These are phyloP conservation scores for Collichthys lucidus DNA, from an alignment of 2,113 vertebrate species.

Conservation along the genomic window DNA sequence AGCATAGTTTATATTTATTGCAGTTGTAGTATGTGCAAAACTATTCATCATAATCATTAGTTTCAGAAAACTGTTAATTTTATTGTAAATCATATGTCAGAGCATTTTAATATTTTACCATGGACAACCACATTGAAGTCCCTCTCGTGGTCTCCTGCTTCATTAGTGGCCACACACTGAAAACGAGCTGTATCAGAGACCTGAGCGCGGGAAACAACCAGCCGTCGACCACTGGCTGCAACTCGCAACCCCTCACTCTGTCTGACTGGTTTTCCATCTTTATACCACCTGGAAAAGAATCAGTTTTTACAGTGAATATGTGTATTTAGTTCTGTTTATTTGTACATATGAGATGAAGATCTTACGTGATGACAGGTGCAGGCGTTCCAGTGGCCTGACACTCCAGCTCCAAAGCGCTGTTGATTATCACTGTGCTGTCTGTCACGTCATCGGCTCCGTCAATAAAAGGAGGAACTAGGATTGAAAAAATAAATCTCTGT, in stretches of 20 bases:
- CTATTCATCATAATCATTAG: background rate
- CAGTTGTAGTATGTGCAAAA: background rate
- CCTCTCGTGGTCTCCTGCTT: slow-evolving; percentile 88
- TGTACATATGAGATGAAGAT: background rate
- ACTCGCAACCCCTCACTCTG: slow-evolving; percentile 84
- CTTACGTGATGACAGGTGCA: slow-evolving; percentile 90
- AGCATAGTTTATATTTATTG: slow-evolving; percentile 26
- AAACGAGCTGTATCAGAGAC: slow-evolving; percentile 91
- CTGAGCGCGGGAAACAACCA: slow-evolving; percentile 89
- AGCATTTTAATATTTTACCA: slow-evolving; percentile 80
- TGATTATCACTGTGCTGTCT: slow-evolving; percentile 87
- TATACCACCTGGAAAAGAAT: slow-evolving; percentile 89
- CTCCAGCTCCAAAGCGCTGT: slow-evolving; percentile 90
- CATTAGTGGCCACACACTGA: slow-evolving; percentile 91
- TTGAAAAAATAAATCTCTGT: slow-evolving; percentile 22
- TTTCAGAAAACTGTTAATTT: background rate
- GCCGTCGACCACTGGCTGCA: slow-evolving; percentile 85
- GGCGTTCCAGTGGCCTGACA: slow-evolving; percentile 90
- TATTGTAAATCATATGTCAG: background rate
- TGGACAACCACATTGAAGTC: slow-evolving; percentile 93
- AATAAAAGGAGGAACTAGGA: slow-evolving; percentile 89
- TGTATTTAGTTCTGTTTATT: background rate
- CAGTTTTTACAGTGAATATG: background rate
- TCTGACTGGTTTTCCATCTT: slow-evolving; percentile 87
- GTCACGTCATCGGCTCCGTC: slow-evolving; percentile 86